These are phyloP conservation scores for Amphimallon solstitiale DNA, from an alignment of 2,888 invertebrate species.

Conservation along the genomic window DNA sequence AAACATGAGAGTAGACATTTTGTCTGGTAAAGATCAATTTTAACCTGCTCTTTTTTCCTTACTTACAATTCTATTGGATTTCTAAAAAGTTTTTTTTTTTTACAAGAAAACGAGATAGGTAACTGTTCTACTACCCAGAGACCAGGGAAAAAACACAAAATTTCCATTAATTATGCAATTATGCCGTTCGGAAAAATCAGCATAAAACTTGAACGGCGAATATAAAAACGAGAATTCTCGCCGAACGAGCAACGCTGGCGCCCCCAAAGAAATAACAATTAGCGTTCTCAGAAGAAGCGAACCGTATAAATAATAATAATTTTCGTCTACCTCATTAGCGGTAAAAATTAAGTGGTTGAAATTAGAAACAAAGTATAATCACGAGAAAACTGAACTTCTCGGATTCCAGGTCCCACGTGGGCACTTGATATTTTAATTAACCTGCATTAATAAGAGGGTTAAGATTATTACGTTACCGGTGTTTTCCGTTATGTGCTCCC, in stretches of 20 bases:
- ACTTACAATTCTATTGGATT: no score
- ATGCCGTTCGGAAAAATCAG: not conserved
- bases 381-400: conserved; percentile 57
- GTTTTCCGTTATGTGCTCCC: no score
- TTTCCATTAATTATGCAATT: not conserved
- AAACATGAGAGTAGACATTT: no score
- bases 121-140: not conserved
- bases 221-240: not conserved
- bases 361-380: conserved; percentile 59
- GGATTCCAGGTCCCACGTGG: conserved; percentile 57
- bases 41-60: no score
- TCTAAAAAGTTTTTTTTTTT: no score
- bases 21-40: no score
- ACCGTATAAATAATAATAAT: conserved; percentile 61
- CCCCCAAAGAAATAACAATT: conserved; percentile 57
- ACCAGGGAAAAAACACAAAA: not conserved
- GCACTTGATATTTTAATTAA: conserved; percentile 62
- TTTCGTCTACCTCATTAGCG: conserved; percentile 58
- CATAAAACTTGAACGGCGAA: not conserved
- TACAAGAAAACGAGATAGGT: not conserved
- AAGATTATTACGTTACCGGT: conserved; percentile 55
- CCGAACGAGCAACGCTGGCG: conserved; percentile 39
- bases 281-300: conserved; percentile 53
- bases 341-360: conserved; percentile 59
- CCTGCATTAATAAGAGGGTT: conserved; percentile 57